Percentiles rank a stretch among this genome's conserved stretches.
Evolutionary conservation across 2,888 invertebrate species (phyloP).

Genomic region (Spodoptera littoralis): DNA sequence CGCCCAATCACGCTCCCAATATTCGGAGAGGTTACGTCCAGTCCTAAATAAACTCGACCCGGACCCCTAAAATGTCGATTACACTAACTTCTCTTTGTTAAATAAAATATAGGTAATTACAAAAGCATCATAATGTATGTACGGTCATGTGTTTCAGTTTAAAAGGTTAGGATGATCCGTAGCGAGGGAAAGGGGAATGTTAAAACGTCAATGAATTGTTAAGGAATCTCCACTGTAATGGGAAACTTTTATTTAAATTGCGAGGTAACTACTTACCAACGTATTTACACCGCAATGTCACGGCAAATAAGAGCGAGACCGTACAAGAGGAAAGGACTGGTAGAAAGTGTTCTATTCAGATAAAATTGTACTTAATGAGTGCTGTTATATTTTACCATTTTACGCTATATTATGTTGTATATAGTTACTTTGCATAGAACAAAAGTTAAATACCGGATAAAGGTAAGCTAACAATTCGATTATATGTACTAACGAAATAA

Average conservation of each 20-base stretch:
- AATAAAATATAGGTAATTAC: constrained; percentile 46
- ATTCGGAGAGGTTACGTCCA: constrained; percentile 68
- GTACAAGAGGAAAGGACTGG: constrained; percentile 29
- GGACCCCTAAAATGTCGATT: constrained; percentile 71
- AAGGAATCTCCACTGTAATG: constrained; percentile 22
- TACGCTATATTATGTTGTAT: too few relatives aligned
- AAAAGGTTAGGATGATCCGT: constrained; percentile 11
- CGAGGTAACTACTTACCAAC: constrained; percentile 36
- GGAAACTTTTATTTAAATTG: constrained; percentile 48
- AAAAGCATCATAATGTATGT: constrained; percentile 42
- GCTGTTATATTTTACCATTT: constrained; percentile 22
- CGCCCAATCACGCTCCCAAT: constrained; percentile 80
- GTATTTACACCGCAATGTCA: constrained; percentile 48
- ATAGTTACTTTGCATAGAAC: too few relatives aligned
- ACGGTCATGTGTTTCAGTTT: constrained; percentile 30
- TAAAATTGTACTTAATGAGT: constrained; percentile 27
- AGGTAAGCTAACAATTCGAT: too few relatives aligned
- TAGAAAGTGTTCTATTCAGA: constrained; percentile 41
- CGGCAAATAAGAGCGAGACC: constrained; percentile 50
- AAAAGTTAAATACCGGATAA: too few relatives aligned
- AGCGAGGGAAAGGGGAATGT: constrained; percentile 10
- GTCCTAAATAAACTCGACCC: constrained; percentile 80
- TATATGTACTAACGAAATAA: too few relatives aligned
- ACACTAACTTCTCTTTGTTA: constrained; percentile 48
- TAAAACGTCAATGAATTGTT: constrained; percentile 26